Conservation (phyloP, 2,888 invertebrate species). For the Augiades crinisus region DNA sequence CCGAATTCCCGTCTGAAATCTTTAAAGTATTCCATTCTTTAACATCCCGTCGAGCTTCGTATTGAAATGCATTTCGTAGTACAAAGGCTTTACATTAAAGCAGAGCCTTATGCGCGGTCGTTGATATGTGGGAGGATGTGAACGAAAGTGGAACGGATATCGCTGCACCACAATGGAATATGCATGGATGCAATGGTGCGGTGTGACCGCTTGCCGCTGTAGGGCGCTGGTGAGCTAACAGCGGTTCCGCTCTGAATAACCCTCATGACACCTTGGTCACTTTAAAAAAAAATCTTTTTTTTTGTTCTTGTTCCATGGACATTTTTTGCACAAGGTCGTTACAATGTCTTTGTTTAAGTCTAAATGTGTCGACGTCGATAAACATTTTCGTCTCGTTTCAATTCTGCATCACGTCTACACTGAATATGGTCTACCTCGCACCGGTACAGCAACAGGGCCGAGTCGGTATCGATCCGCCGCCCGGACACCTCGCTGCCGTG, state of each 20-base stretch:
- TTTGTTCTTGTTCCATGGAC: too few species aligned
- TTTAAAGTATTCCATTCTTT: conserved; percentile 3
- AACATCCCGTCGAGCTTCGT: neutral
- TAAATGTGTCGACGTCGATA: too few species aligned
- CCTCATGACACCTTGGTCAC: conserved; percentile 29
- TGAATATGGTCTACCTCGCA: too few species aligned
- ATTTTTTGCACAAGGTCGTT: too few species aligned
- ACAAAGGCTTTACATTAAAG: conserved; percentile 22
- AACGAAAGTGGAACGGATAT: conserved; percentile 76
- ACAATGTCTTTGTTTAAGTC: too few species aligned
- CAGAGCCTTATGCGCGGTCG: conserved; percentile 24
- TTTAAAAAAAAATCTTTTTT: too few species aligned
- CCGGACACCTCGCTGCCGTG: too few species aligned
- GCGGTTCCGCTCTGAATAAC: conserved; percentile 57
- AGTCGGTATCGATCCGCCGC: too few species aligned
- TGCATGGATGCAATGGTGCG: conserved; percentile 52
- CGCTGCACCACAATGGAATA: conserved; percentile 54
- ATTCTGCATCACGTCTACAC: too few species aligned
- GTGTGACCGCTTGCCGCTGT: conserved; percentile 52
- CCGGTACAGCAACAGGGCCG: too few species aligned
- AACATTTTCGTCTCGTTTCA: too few species aligned
- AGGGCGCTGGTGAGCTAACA: conserved; percentile 36
- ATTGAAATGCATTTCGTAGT: conserved; percentile 15
- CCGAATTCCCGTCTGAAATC: neutral
- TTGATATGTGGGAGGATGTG: conserved; percentile 36